Conservation (phyloP, 1,140 invertebrate genomes). For the Amphibalanus amphitrite region DNA sequence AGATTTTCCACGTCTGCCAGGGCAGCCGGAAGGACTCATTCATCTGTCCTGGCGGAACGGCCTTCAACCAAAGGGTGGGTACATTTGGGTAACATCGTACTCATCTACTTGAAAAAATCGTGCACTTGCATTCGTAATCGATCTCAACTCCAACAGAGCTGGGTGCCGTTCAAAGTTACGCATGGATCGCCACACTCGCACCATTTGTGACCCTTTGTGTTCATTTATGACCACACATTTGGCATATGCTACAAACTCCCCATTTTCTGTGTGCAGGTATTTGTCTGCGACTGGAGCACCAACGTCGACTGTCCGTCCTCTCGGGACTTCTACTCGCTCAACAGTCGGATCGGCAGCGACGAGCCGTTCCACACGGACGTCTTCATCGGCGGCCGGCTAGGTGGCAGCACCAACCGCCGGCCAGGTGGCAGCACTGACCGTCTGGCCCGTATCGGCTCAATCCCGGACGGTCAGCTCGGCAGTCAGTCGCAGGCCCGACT, state of each 20-base stretch:
- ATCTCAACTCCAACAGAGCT: too few relatives aligned
- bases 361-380: not conserved
- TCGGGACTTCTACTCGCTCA: slow-evolving; percentile 6
- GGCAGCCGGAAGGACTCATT: slow-evolving; percentile 23
- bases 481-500: not conserved
- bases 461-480: not conserved
- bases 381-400: not conserved
- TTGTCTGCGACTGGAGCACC: slow-evolving; percentile 10
- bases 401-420: too few relatives aligned
- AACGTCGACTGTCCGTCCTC: slow-evolving; percentile 9
- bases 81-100: not conserved
- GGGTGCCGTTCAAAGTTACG: too few relatives aligned
- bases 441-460: too few relatives aligned
- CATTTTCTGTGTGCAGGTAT: slow-evolving; percentile 2
- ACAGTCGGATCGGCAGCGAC: slow-evolving; percentile 4
- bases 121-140: too few relatives aligned
- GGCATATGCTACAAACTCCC: not conserved
- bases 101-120: too few relatives aligned
- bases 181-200: too few relatives aligned
- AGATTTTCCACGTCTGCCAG: slow-evolving; percentile 24
- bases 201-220: too few relatives aligned
- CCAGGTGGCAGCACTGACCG: not conserved
- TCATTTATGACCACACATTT: not conserved
- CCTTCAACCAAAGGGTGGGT: slow-evolving; percentile 24
- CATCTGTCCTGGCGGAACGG: slow-evolving; percentile 25